These are phyloP conservation scores for Drosophila neonasuta DNA, from an alignment of 2,888 invertebrate genomes.

Conservation along the genomic window DNA sequence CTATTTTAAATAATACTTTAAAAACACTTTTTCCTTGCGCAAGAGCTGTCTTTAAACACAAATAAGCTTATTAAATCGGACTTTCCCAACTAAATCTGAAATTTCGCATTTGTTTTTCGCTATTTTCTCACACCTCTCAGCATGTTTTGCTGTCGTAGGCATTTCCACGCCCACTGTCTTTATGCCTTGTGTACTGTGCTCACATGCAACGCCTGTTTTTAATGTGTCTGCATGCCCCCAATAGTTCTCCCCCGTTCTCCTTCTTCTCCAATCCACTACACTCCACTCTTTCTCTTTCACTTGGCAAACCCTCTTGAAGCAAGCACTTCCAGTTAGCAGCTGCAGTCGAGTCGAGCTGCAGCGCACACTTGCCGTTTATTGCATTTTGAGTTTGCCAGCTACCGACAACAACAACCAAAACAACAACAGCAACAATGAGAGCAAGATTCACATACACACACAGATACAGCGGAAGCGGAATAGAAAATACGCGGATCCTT, in stretches of 20 bases:
- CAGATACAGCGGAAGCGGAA: slow-evolving; percentile 13
- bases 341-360: slow-evolving; percentile 37
- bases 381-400: slow-evolving; percentile 67
- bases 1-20: too few species aligned
- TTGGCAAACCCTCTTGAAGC: neutral
- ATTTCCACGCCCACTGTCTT: slow-evolving; percentile 39
- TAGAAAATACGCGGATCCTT: slow-evolving; percentile 63
- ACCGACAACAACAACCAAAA: slow-evolving; percentile 26
- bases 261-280: too few species aligned
- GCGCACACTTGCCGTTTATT: slow-evolving; percentile 74
- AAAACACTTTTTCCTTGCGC: too few species aligned
- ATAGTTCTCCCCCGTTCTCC: neutral
- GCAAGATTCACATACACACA: slow-evolving; percentile 3
- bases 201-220: slow-evolving; percentile 66
- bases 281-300: neutral
- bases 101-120: neutral
- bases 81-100: neutral
- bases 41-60: neutral
- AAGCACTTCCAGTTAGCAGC: slow-evolving; percentile 59
- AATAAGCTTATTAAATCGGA: neutral
- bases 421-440: slow-evolving; percentile 19
- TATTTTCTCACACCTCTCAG: slow-evolving; percentile 38
- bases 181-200: slow-evolving; percentile 16
- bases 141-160: slow-evolving; percentile 30
- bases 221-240: slow-evolving; percentile 64